Conservation (phyloP, 2,888 invertebrate genomes). For the Endotricha flammealis region DNA sequence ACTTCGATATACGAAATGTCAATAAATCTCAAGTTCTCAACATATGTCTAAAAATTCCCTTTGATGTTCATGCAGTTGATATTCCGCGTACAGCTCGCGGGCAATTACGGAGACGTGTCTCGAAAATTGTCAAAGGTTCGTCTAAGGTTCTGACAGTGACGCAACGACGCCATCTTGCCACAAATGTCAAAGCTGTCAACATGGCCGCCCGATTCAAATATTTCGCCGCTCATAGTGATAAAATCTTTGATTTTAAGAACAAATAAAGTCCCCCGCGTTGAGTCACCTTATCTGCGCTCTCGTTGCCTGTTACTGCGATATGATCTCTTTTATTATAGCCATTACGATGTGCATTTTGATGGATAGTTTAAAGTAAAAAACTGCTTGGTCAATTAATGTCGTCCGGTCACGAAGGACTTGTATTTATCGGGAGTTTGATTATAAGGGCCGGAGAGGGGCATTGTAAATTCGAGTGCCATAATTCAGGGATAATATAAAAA, state of each 20-base stretch:
- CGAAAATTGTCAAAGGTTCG: constrained; percentile 60
- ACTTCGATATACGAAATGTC: constrained; percentile 54
- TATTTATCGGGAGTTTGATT: constrained; percentile 61
- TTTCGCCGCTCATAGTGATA: constrained; percentile 4
- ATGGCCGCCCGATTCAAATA: constrained; percentile 31
- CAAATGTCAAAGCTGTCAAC: constrained; percentile 35
- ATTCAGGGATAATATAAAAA: constrained; percentile 64
- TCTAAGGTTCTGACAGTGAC: constrained; percentile 38
- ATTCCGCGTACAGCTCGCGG: constrained; percentile 59
- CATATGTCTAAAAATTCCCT: constrained; percentile 68
- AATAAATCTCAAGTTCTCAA: constrained; percentile 74
- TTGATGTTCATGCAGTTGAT: constrained; percentile 69
- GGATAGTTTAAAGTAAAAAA: constrained; percentile 55
- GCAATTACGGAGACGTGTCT: constrained; percentile 70
- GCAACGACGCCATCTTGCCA: constrained; percentile 49
- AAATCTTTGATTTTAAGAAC: constrained; percentile 8
- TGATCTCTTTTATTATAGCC: constrained; percentile 49
- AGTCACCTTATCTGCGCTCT: constrained; percentile 34
- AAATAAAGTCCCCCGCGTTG: constrained; percentile 9
- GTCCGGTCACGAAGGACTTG: constrained; percentile 67
- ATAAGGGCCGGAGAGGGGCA: constrained; percentile 38
- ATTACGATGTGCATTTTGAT: constrained; percentile 73
- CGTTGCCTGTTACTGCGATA: constrained; percentile 50
- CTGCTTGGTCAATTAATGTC: constrained; percentile 60
- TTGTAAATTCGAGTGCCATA: constrained; percentile 51